Base-by-base conservation (phyloP, 1,140 invertebrate species). In the Caerostris extrusa region DNA sequence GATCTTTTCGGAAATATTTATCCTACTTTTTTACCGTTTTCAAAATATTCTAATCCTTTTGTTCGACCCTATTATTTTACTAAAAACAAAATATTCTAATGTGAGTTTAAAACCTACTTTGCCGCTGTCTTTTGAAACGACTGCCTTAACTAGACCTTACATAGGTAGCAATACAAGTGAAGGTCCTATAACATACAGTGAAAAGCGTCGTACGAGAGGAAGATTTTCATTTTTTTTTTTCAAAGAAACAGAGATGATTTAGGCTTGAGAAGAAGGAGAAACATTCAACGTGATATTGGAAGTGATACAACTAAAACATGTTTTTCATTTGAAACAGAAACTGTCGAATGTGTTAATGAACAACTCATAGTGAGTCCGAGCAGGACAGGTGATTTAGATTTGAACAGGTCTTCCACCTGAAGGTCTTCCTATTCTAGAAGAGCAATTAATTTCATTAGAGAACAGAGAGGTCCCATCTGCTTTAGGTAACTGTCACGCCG, bases 401-500 rank as follows among this genome's bases (percentile, higher is more conserved):
- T 7, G 67, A 69, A 69, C n/a, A 19, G 14, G 19, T 53, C 50
- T 77, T 77, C 34, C 50, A 12, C 6, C 53, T 5, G 71, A 77
- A 50, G 19, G 7, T 77, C 34, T 77, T 53, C 71, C 71, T 53
- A 53, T 50, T 77, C 53, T 12, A 10, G 71, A 77, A 53, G 34
- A 77, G 53, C 71, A 77, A 77, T 77, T 85, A 34, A 8, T 17
- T n/a, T 14, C 55, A 34, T 12, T 34, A 17, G 12, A 6, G 3
- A 58, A 57, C 82, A 58, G 19, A 57, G 55, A 58, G 56, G 19
- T 5, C 8, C 19, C 85, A 77, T 77, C 53, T 90, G 88, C 60
- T 56, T 55, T 56, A 53, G 53, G 67, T 71, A 69, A 90, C 64
- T 90, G 88, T 90, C 88, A 90, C 61, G 55, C 34, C 61, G 64